Conservation (phyloP, 2,888 invertebrate species). For the Ferdinandea cuprea region DNA sequence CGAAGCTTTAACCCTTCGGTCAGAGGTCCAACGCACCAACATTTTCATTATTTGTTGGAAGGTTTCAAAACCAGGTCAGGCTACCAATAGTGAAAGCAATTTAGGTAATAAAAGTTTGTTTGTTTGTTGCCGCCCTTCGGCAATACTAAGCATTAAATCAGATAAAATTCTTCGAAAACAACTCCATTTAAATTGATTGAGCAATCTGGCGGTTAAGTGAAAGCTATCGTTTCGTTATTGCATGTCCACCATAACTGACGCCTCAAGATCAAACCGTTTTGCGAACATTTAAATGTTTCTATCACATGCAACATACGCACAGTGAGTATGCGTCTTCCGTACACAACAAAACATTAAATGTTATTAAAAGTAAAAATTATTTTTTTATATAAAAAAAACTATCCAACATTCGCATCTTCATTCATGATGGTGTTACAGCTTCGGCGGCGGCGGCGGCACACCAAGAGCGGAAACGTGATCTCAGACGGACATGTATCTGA, state of each 20-base stretch:
- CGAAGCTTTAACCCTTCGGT: too few species aligned
- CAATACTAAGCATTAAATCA: too few species aligned
- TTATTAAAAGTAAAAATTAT: slow-evolving; percentile 21
- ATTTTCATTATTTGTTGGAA: too few species aligned
- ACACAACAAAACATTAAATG: background rate
- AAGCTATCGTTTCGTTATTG: slow-evolving; percentile 41
- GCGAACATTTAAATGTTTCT: slow-evolving; percentile 19
- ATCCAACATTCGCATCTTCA: slow-evolving; percentile 61
- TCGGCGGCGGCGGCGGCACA: slow-evolving; percentile 28
- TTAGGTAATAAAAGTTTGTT: too few species aligned
- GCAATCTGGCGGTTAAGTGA: slow-evolving; percentile 35
- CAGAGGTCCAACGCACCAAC: too few species aligned
- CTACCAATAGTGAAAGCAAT: too few species aligned
- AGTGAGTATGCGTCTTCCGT: background rate
- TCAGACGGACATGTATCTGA: slow-evolving; percentile 60
- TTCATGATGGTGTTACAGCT: slow-evolving; percentile 41
- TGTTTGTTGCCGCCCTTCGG: too few species aligned
- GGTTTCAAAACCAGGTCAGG: too few species aligned
- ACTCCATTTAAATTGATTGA: slow-evolving; percentile 40
- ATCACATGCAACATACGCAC: slow-evolving; percentile 20
- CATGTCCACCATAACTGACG: slow-evolving; percentile 30
- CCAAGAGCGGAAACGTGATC: slow-evolving; percentile 68
- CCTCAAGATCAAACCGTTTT: slow-evolving; percentile 34
- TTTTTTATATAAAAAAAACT: background rate
- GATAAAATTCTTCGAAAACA: background rate